phyloP scores from a whole-genome alignment of 2,888 invertebrate species.

The Keiferia lycopersicella region DNA sequence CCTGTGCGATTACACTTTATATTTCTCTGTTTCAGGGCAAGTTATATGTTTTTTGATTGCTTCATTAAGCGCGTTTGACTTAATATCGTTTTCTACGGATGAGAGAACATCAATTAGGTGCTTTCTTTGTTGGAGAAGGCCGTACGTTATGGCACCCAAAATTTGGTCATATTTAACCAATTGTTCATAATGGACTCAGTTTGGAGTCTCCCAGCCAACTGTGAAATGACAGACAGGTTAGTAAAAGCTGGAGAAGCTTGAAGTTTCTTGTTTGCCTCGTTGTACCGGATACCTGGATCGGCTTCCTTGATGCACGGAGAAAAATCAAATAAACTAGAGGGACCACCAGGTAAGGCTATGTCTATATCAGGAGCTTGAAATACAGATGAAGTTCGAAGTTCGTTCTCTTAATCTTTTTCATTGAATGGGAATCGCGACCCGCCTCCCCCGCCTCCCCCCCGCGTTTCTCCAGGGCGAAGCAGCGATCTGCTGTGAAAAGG shows the following conservation, averaged over 20 bases:
- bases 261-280: conserved; percentile 30
- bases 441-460: too few species aligned
- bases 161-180: conserved; percentile 29
- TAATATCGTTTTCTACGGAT: too few species aligned
- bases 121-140: conserved; percentile 28
- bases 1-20: too few species aligned
- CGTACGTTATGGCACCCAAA: conserved; percentile 30
- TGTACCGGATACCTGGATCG: conserved; percentile 28
- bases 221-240: not conserved
- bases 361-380: conserved; percentile 12
- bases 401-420: not conserved
- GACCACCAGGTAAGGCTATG: not conserved
- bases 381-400: not conserved
- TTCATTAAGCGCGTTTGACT: too few species aligned
- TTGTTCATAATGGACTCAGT: conserved; percentile 30
- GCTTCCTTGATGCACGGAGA: conserved; percentile 16
- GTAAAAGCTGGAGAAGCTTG: conserved; percentile 27
- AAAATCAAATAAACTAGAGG: conserved; percentile 1
- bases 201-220: conserved; percentile 14
- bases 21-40: too few species aligned
- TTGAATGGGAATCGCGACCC: not conserved
- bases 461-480: too few species aligned
- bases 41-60: too few species aligned
- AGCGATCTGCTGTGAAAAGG: too few species aligned
- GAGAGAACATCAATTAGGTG: too few species aligned